Evolutionary conservation across 2,888 invertebrate species (phyloP).

Genomic region (Leucoma salicis): DNA sequence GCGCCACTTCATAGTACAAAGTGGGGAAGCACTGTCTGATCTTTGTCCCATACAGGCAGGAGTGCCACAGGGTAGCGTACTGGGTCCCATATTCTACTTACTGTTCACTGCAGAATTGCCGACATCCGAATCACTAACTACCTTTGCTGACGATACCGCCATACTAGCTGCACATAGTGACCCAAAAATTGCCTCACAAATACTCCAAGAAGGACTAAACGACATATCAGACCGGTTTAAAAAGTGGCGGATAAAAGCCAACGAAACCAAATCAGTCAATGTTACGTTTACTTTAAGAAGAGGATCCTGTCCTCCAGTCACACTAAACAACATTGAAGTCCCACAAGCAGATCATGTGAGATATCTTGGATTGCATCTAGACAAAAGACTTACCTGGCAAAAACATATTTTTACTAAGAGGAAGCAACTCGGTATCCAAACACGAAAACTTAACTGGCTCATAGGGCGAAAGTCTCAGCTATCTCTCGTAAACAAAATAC

Average conservation of each 20-base stretch:
- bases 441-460: constrained; percentile 2
- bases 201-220: constrained; percentile 9
- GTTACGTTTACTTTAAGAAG: too few relatives aligned
- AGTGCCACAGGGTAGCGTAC: neutral
- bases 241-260: constrained; percentile 7
- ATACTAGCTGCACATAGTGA: constrained; percentile 7
- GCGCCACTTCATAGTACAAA: constrained; percentile 1
- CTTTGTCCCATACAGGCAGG: neutral
- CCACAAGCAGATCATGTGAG: too few relatives aligned
- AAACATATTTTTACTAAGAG: constrained; percentile 1
- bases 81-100: neutral
- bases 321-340: too few relatives aligned
- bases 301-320: too few relatives aligned
- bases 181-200: constrained; percentile 2
- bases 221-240: neutral
- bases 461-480: constrained; percentile 2
- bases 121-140: constrained; percentile 3
- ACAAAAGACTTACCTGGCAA: too few relatives aligned
- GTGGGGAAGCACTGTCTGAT: neutral
- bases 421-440: constrained; percentile 4
- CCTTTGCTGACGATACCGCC: constrained; percentile 18
- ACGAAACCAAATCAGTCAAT: constrained; percentile 3
- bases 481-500: neutral
- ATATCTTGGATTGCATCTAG: too few relatives aligned
- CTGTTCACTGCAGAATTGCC: neutral